Percentiles rank a stretch among this genome's conserved stretches.
Conservation (phyloP, 2,797 vertebrate genomes). For the Triplophysa bombifrons region DNA sequence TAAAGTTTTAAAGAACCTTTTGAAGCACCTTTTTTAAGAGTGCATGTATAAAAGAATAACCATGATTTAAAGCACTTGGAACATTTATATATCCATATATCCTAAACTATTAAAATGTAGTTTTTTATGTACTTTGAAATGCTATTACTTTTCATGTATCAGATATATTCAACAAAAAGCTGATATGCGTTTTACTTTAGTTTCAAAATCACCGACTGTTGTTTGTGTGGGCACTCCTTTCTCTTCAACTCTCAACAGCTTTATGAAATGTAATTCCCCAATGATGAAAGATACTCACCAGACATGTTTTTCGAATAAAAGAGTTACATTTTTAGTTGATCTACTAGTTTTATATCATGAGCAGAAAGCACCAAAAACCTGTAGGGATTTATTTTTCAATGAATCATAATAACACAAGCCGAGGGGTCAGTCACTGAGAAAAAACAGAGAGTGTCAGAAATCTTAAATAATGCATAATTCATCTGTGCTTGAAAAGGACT, state of each 20-base stretch:
- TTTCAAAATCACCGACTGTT: slow-evolving; percentile 7
- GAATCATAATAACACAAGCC: slow-evolving; percentile 1
- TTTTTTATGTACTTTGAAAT: no score
- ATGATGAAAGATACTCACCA: not conserved
- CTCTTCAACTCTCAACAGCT: not conserved
- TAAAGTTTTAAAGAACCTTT: no score
- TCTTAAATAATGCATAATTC: not conserved
- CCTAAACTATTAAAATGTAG: not conserved
- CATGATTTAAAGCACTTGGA: not conserved
- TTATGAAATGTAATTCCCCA: slow-evolving; percentile 11
- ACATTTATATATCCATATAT: not conserved
- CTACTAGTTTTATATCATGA: slow-evolving; percentile 2
- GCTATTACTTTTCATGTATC: no score
- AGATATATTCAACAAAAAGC: not conserved
- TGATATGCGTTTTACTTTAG: not conserved
- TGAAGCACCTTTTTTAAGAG: no score
- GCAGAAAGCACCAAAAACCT: not conserved
- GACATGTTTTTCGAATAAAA: slow-evolving; percentile 17
- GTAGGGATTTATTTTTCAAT: not conserved
- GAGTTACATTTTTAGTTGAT: not conserved
- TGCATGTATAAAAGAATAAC: not conserved
- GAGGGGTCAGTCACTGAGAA: not conserved
- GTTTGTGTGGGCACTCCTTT: not conserved
- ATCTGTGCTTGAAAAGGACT: not conserved
- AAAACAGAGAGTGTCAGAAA: not conserved